A percentile compares a stretch with the other conserved stretches of the same genome.
Evolutionary conservation across 2,888 invertebrate species (phyloP).

Genomic region (Cepaea hortensis): DNA sequence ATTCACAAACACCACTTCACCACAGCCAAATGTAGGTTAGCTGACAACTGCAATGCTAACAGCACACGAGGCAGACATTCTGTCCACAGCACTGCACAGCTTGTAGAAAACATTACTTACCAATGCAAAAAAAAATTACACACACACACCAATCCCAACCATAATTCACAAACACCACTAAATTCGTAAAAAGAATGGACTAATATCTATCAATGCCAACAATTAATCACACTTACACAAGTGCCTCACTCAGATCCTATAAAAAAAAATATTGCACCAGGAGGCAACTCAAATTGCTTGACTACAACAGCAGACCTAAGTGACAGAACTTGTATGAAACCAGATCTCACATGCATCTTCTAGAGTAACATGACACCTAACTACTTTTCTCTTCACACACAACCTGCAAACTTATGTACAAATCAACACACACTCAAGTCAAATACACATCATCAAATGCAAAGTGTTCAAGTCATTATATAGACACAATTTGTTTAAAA

Average conservation of each 20-base stretch:
- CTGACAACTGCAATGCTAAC: too few species aligned
- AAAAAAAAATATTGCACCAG: conserved; percentile 13
- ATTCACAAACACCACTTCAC: neutral
- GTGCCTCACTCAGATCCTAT: neutral
- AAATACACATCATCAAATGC: neutral
- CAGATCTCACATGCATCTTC: neutral
- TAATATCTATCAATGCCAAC: neutral
- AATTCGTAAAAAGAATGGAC: neutral
- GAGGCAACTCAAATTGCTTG: neutral
- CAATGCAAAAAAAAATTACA: too few species aligned
- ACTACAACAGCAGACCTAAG: neutral
- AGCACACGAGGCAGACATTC: too few species aligned
- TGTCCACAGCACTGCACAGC: too few species aligned
- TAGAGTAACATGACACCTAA: neutral
- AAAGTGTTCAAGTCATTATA: neutral
- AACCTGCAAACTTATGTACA: neutral
- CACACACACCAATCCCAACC: too few species aligned
- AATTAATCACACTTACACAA: neutral
- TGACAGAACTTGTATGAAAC: neutral
- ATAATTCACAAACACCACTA: neutral
- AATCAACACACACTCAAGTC: neutral
- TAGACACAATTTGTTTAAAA: neutral
- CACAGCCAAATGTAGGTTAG: too few species aligned
- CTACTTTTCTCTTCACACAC: neutral
- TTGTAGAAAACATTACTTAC: too few species aligned